A percentile compares a stretch with the other conserved stretches of the same genome.
These are phyloP conservation scores for Lucilia sericata DNA, from an alignment of 1,140 invertebrate species.

Conservation along the genomic window DNA sequence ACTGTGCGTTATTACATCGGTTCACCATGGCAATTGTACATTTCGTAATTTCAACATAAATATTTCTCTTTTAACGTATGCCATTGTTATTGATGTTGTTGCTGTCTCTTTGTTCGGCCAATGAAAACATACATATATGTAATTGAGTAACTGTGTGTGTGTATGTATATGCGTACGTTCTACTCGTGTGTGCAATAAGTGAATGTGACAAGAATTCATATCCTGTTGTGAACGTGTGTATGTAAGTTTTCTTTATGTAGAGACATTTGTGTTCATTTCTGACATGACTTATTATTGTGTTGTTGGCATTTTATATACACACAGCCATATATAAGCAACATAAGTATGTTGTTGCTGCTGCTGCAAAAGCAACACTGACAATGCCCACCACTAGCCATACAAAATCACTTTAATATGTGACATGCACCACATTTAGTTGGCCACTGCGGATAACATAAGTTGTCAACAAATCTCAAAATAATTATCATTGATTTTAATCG, in stretches of 20 bases:
- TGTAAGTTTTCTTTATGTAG: background rate
- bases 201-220: constrained; percentile 30
- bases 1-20: background rate
- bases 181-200: background rate
- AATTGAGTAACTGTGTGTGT: background rate
- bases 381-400: background rate
- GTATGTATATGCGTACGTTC: background rate
- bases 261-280: background rate
- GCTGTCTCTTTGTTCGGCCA: background rate
- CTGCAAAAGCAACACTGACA: background rate
- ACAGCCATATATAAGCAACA: background rate
- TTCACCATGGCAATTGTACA: background rate
- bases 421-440: constrained; percentile 26
- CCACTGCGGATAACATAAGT: constrained; percentile 37
- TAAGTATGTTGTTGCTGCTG: background rate
- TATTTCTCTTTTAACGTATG: background rate
- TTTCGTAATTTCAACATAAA: background rate
- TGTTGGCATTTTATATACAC: background rate
- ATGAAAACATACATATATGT: background rate
- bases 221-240: background rate
- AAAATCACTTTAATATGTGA: constrained; percentile 38
- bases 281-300: constrained; percentile 35
- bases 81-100: background rate
- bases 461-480: constrained; percentile 43
- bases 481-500: constrained; percentile 40